phyloP scores from a whole-genome alignment of 2,888 invertebrate genomes.

The Hydrotaea diabolus region DNA sequence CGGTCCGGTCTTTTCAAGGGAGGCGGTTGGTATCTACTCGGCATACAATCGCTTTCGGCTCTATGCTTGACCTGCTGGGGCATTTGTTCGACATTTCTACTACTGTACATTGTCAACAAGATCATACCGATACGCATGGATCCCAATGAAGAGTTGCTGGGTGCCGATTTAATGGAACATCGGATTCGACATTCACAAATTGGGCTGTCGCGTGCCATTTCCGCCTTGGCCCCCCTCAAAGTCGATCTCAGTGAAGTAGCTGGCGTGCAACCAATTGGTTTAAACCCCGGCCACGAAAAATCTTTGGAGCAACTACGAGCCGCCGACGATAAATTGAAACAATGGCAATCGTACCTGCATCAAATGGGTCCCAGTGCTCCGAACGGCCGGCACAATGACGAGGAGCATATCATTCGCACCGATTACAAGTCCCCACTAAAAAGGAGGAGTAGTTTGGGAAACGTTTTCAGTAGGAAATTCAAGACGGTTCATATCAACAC shows the following conservation, averaged over 20 bases:
- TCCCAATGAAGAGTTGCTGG: constrained; percentile 91
- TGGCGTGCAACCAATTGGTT: constrained; percentile 81
- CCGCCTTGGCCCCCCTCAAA: constrained; percentile 86
- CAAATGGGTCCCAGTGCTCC: constrained; percentile 72
- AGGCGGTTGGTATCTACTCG: constrained; percentile 93
- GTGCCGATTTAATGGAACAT: constrained; percentile 95
- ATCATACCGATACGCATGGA: constrained; percentile 92
- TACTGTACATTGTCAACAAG: constrained; percentile 90
- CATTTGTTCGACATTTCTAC: constrained; percentile 85
- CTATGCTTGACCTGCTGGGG: constrained; percentile 90
- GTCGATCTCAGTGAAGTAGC: constrained; percentile 80
- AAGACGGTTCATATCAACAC: constrained; percentile 71
- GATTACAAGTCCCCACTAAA: constrained; percentile 68
- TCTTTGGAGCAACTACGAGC: constrained; percentile 77
- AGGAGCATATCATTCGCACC: constrained; percentile 66
- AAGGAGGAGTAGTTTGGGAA: constrained; percentile 66
- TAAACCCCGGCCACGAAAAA: constrained; percentile 85
- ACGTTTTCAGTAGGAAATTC: constrained; percentile 72
- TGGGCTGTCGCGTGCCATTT: constrained; percentile 88
- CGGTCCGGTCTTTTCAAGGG: constrained; percentile 89
- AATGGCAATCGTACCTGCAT: constrained; percentile 78
- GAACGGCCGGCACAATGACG: constrained; percentile 62
- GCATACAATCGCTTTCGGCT: constrained; percentile 89
- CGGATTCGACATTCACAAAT: constrained; percentile 86
- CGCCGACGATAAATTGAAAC: constrained; percentile 78